Conservation (phyloP, 2,797 vertebrate species). For the Otus scops region DNA sequence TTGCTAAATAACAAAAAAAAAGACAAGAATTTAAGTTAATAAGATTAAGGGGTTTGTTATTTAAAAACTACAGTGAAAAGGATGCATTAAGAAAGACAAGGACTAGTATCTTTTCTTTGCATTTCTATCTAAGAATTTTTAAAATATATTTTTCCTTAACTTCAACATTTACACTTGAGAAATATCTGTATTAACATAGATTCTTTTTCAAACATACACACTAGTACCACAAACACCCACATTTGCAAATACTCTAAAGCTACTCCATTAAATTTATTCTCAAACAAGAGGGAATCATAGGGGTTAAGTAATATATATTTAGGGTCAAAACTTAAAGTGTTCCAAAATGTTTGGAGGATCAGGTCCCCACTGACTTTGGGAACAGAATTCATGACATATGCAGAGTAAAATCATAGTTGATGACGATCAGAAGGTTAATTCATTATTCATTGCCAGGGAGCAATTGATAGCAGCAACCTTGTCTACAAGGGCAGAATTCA, state of each 20-base stretch:
- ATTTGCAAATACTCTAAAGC: background rate
- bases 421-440: slow-evolving; percentile 31
- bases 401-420: background rate
- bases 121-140: background rate
- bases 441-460: slow-evolving; percentile 12
- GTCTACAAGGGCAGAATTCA: slow-evolving; percentile 37
- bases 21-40: background rate
- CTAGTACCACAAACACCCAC: background rate
- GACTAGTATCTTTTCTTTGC: background rate
- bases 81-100: background rate
- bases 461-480: slow-evolving; percentile 32
- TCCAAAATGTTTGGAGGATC: background rate
- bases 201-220: background rate
- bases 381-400: background rate
- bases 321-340: background rate
- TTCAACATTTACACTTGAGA: background rate
- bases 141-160: background rate
- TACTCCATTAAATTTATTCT: background rate
- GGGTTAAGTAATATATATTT: background rate
- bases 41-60: background rate
- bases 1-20: background rate
- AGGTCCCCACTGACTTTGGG: background rate
- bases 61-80: background rate
- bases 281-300: background rate
- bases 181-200: background rate